Evolutionary conservation across 2,888 invertebrate species (phyloP).

Genomic region (Oegoconia quadripuncta): DNA sequence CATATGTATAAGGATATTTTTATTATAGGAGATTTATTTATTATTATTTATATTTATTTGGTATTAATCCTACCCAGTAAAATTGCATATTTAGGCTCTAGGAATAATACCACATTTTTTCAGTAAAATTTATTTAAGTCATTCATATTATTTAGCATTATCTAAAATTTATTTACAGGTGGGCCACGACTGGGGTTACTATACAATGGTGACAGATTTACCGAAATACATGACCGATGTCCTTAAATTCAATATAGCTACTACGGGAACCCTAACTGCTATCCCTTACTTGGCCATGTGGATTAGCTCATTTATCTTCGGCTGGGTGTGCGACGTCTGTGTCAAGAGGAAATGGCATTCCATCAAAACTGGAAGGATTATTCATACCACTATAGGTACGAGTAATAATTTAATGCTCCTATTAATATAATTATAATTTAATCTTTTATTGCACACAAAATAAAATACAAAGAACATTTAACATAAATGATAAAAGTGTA

Average conservation of each 20-base stretch:
- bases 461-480: too few species aligned
- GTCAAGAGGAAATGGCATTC: constrained; percentile 80
- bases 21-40: too few species aligned
- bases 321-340: constrained; percentile 84
- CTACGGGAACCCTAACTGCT: constrained; percentile 82
- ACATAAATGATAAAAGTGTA: too few species aligned
- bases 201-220: constrained; percentile 84
- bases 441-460: too few species aligned
- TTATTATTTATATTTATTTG: too few species aligned
- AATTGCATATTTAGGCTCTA: too few species aligned
- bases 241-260: constrained; percentile 81
- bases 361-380: constrained; percentile 80
- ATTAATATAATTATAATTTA: neutral
- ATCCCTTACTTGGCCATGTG: constrained; percentile 85
- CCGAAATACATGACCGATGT: constrained; percentile 85
- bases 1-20: too few species aligned
- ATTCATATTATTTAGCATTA: too few species aligned
- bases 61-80: too few species aligned
- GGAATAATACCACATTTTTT: too few species aligned
- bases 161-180: constrained; percentile 36
- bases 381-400: constrained; percentile 84
- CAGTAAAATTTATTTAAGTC: too few species aligned
- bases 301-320: constrained; percentile 82
- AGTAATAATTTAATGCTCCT: constrained; percentile 10
- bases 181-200: constrained; percentile 83